Conservation (phyloP, 37 sponge, comb jelly and placozoan genomes). For the Spongilla lacustris region DNA sequence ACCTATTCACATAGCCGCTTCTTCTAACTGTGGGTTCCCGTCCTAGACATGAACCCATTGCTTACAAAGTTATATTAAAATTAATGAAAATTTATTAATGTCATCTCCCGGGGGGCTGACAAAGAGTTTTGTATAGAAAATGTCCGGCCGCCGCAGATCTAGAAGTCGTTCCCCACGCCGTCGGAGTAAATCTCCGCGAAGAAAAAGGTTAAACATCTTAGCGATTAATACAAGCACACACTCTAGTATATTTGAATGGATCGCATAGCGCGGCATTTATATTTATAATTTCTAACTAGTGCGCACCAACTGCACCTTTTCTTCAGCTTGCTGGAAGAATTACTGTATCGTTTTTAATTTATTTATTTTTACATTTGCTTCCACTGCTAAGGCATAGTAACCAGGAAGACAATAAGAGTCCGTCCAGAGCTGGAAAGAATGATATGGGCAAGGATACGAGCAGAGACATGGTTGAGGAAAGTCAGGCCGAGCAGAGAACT, state of each 20-base stretch:
- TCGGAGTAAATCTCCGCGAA: background rate
- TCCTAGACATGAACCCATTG: background rate
- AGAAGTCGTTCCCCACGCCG: background rate
- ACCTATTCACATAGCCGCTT: slow-evolving; percentile 2
- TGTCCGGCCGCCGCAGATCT: background rate
- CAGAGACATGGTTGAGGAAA: background rate
- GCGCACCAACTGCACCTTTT: background rate
- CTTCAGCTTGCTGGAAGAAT: background rate
- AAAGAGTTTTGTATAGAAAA: background rate
- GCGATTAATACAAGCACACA: background rate
- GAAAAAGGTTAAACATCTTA: background rate
- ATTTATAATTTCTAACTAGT: background rate
- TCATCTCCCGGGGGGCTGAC: background rate
- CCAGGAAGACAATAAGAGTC: background rate
- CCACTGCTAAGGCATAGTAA: background rate
- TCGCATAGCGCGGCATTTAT: background rate
- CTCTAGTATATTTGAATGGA: background rate
- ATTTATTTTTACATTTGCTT: background rate
- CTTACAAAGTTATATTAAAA: background rate
- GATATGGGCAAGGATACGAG: background rate
- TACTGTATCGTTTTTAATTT: too few species aligned
- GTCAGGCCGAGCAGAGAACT: slow-evolving; percentile 5
- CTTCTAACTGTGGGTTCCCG: background rate
- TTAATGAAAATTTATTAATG: background rate
- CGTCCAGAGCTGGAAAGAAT: background rate